Evolutionary conservation across 2,888 invertebrate genomes (phyloP).

Genomic region (Darwinula stevensoni): DNA sequence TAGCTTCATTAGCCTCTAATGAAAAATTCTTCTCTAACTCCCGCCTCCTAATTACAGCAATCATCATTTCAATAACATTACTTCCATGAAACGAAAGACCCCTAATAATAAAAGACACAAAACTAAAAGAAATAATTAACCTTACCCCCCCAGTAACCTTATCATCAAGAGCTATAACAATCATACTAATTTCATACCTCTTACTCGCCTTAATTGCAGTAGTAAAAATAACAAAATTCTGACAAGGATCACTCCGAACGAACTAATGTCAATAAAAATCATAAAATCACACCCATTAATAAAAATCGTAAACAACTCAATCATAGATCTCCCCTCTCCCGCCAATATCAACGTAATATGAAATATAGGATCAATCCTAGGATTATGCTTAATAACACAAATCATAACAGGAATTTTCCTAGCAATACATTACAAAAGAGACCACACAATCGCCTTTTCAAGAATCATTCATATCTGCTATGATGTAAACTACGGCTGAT

Average conservation of each 20-base stretch:
- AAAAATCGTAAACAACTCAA: conserved; percentile 1
- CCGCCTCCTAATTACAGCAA: conserved; percentile 2
- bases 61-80: conserved; percentile 2
- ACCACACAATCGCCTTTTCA: conserved; percentile 30
- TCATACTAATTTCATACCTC: conserved; percentile 2
- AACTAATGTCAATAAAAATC: conserved; percentile 2
- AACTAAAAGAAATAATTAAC: conserved; percentile 2
- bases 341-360: conserved; percentile 6
- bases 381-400: conserved; percentile 23
- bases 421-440: conserved; percentile 33
- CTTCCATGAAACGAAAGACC: conserved; percentile 2
- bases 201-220: conserved; percentile 2
- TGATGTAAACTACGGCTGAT: conserved; percentile 35
- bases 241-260: conserved; percentile 2
- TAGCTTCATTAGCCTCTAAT: conserved; percentile 3
- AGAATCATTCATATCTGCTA: conserved; percentile 35
- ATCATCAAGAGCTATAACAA: conserved; percentile 2
- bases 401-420: conserved; percentile 34
- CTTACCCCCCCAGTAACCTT: conserved; percentile 2
- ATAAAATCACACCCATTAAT: conserved; percentile 2
- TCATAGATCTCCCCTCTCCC: conserved; percentile 5
- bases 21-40: conserved; percentile 3
- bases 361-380: conserved; percentile 13
- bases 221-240: conserved; percentile 2
- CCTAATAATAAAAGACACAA: conserved; percentile 2